Percentiles rank a stretch among this genome's conserved stretches.
These are phyloP conservation scores for Buteo buteo DNA, from an alignment of 2,113 vertebrate genomes.

Conservation along the genomic window DNA sequence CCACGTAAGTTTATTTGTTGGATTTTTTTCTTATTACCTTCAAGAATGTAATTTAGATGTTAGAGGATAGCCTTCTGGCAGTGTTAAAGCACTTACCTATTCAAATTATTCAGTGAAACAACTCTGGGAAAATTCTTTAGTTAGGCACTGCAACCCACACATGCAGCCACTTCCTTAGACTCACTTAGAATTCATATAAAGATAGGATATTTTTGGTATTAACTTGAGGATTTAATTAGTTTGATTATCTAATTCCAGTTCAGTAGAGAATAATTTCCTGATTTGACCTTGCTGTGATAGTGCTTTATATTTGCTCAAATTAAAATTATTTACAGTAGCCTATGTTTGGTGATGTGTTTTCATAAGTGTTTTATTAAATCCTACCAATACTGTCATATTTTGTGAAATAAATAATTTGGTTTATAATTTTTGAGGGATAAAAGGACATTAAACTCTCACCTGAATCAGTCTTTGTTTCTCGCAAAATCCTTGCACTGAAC, in stretches of 20 bases:
- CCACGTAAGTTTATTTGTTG: not conserved
- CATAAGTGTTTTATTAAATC: not conserved
- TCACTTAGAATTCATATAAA: not conserved
- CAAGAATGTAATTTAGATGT: not conserved
- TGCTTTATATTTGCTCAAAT: not conserved
- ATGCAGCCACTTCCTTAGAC: not conserved
- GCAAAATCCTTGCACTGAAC: not conserved
- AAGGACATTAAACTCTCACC: not conserved
- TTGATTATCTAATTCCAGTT: conserved; percentile 1
- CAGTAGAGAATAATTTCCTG: not conserved
- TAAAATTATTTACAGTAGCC: not conserved
- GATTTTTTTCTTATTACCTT: not conserved
- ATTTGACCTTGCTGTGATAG: not conserved
- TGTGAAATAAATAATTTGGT: not conserved
- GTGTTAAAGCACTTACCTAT: not conserved
- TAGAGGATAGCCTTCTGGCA: not conserved
- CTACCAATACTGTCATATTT: not conserved
- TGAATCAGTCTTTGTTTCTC: not conserved
- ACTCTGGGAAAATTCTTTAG: not conserved
- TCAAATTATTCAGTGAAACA: not conserved
- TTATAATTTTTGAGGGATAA: not conserved
- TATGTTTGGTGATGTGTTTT: not conserved
- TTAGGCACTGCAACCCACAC: not conserved
- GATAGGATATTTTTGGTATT: not conserved
- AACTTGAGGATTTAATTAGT: not conserved